Evolutionary conservation across 2,888 invertebrate species (phyloP), one percentile per base, ranked within the genome.

Genomic region (Julus scandinavius): DNA sequence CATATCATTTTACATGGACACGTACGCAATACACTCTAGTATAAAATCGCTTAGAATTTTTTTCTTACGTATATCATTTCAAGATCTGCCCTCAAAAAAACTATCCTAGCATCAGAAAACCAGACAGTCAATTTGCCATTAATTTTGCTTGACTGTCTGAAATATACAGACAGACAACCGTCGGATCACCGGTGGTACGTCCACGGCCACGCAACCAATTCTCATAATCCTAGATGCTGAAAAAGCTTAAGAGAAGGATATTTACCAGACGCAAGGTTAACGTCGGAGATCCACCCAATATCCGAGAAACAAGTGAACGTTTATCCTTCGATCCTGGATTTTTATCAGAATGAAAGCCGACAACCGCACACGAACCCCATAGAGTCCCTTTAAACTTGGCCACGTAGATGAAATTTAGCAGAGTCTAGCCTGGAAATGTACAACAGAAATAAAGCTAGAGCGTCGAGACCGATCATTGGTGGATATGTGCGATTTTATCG

Each of bases 341-440:
- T 58, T 11, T 11, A 58, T 58, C 58, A 58, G 58, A 58, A 58
- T 15, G 58, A 58, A 58, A 11, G 58, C 58, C 15, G 58, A 58
- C 58, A 58, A 58, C 4, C 58, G 15, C 58, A 5, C 58, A 58
- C 58, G 58, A 58, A 58, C 58, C 58, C 58, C 58, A 58, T 58
- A 58, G 58, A 58, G 58, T 15, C 58, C 58, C 58, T 58, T 58
- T 58, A 58, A 58, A 58, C 58, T 58, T 58, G 58, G 58, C 58
- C 58, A 58, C 58, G 58, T 58, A 58, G 58, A 58, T 58, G 15
- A 58, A 58, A 4, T 58, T 58, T 58, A 0, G 58, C 58, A 1
- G 11, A 58, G 4, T 58, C 15, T 58, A 17, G 58, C 29, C 11
- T 58, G 58, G 1, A 58, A 58, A 15, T 58, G 11, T 11, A 58